phyloP scores from a whole-genome alignment of 2,797 vertebrate species.

The Morelia viridis region DNA sequence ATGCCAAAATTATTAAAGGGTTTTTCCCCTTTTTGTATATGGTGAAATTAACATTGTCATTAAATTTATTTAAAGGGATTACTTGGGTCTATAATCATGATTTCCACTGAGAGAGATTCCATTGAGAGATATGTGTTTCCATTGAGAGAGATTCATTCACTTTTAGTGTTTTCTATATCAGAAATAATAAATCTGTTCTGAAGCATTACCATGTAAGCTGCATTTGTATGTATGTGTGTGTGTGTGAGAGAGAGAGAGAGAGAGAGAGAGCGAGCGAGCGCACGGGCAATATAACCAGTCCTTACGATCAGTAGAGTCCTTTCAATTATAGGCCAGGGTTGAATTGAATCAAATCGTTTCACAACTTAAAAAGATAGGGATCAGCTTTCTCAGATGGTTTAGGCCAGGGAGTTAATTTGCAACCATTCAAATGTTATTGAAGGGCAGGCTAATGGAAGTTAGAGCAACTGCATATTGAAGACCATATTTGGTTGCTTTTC shows the following conservation, averaged over 20 bases:
- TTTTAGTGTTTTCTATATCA: not conserved
- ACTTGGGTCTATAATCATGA: constrained; percentile 4
- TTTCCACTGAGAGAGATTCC: not conserved
- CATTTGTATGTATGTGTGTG: not conserved
- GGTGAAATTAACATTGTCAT: not conserved
- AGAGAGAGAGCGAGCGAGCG: not conserved
- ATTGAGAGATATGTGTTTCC: not conserved
- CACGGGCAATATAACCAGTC: not conserved
- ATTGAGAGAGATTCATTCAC: not conserved
- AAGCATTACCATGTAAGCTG: not conserved
- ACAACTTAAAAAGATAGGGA: not conserved
- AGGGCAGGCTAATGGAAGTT: not conserved
- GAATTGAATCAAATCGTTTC: not conserved
- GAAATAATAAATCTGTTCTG: not conserved
- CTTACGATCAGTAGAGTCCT: not conserved
- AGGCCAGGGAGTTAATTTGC: not conserved
- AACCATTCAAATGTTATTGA: not conserved
- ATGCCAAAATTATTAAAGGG: constrained; percentile 3
- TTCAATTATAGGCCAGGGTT: not conserved
- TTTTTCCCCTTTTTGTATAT: constrained; percentile 4
- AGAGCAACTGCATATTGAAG: not conserved
- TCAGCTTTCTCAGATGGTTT: not conserved
- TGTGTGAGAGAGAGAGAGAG: no score
- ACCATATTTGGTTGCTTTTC: not conserved
- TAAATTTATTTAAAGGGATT: constrained; percentile 7